A percentile compares a stretch with the other conserved stretches of the same genome.
Evolutionary conservation across 2,113 vertebrate species (phyloP).

Genomic region (Bombycilla garrulus): DNA sequence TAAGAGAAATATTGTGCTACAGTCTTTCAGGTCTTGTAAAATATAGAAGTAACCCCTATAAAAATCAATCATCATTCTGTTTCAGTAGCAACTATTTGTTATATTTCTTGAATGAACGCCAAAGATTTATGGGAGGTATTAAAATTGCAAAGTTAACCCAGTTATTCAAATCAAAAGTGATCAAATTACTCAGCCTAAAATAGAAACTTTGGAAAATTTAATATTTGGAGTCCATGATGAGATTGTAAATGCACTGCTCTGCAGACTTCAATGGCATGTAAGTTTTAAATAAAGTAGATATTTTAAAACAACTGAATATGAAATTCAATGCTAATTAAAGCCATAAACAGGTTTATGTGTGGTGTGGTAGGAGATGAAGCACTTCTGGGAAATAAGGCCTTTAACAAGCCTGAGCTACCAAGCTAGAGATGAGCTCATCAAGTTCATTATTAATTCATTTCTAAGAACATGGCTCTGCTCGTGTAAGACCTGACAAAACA

Average conservation of each 20-base stretch:
- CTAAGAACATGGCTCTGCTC: slow-evolving; percentile 24
- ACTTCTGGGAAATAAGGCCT: slow-evolving; percentile 18
- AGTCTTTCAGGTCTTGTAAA: not conserved
- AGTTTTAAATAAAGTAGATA: slow-evolving; percentile 28
- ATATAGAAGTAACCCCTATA: not conserved
- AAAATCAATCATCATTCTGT: not conserved
- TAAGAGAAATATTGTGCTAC: not conserved
- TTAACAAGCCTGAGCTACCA: slow-evolving; percentile 15
- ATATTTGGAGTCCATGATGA: not conserved
- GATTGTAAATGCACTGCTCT: not conserved
- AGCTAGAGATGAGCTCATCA: slow-evolving; percentile 29
- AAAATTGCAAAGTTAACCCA: slow-evolving; percentile 6
- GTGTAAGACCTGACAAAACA: slow-evolving; percentile 31
- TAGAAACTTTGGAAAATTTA: not conserved
- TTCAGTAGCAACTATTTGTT: not conserved
- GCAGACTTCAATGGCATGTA: not conserved
- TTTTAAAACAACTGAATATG: not conserved
- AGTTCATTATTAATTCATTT: slow-evolving; percentile 57
- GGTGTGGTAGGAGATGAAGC: not conserved
- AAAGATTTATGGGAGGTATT: not conserved
- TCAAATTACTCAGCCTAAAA: not conserved
- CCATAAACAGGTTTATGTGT: not conserved
- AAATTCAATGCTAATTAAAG: slow-evolving; percentile 4
- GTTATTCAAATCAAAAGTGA: not conserved
- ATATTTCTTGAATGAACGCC: not conserved